Base-by-base conservation (phyloP, 2,113 vertebrate genomes). In the Caracal caracal region DNA sequence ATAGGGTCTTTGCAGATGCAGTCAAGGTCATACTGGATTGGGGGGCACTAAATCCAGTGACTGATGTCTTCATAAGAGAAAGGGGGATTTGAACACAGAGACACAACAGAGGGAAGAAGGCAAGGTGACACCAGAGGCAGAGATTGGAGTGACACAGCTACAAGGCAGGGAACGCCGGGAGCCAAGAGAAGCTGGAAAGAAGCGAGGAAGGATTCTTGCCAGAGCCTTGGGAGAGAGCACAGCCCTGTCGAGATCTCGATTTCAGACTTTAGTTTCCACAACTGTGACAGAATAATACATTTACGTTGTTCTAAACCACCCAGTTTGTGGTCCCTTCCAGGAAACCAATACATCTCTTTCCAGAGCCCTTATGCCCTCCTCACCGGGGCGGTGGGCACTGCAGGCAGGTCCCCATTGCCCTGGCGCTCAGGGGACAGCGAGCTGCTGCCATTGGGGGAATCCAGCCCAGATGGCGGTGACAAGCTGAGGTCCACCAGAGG, bases 401-500 rank as follows among this genome's bases (percentile, higher is more conserved):
- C 97, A 13, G 98, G 98, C 49, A 99, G 98, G 98, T 99, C 99
- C 43, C 99, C 99, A 0, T 98, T 99, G 96, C 98, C 97, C 93
- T 99, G 99, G 96, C 99, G 99, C 96, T 99, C 99, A 0, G 99
- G 99, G 80, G 99, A 99, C 94, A 99, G 95, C 0, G 99, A 99
- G 95, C 99, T 98, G 22, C 99, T 98, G 90, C 99, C 99, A 0
- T 98, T 99, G 20, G 99, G 99, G 73, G 98, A 98, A 47, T 98
- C 98, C 20, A 88, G 91, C 3, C 98, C 98, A 0, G 99, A 99
- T 0, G 97, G 98, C 1, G 99, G 99, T 0, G 99, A 99, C 97
- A 99, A 98, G 97, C 99, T 99, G 97, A 99, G 99, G 98, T 99
- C 99, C 95, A 99, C 99, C 10, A 99, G 99, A 0, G 99, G 99